These are phyloP conservation scores for Fragum whitleyi DNA, from an alignment of 2,888 invertebrate species.

Conservation along the genomic window DNA sequence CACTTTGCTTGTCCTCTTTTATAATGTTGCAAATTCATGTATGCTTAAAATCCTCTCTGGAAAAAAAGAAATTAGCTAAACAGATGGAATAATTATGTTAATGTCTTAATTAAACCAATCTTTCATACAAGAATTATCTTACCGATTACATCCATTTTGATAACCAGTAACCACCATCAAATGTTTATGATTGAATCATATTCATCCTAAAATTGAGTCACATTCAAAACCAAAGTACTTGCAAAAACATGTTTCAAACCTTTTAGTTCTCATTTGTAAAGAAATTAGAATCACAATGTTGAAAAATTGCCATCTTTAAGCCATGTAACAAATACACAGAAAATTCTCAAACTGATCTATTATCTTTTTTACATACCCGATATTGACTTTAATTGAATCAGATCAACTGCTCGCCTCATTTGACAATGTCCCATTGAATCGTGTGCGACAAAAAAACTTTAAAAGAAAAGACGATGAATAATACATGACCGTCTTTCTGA, in stretches of 20 bases:
- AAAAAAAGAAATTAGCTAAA: no score
- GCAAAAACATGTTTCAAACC: constrained; percentile 1
- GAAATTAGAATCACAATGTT: constrained; percentile 23
- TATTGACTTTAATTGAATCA: constrained; percentile 39
- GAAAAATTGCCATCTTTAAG: constrained; percentile 1
- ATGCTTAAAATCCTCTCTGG: no score
- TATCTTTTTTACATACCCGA: constrained; percentile 36
- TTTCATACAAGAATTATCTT: no score
- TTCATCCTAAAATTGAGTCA: neutral
- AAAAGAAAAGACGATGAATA: constrained; percentile 37
- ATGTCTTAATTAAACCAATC: no score
- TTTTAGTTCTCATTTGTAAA: neutral
- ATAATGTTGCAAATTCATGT: no score
- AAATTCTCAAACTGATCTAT: constrained; percentile 18
- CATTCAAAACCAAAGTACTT: neutral
- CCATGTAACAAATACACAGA: constrained; percentile 26
- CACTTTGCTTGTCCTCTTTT: no score
- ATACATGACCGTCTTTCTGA: constrained; percentile 14
- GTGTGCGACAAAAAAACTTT: constrained; percentile 31
- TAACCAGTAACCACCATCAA: neutral
- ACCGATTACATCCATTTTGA: neutral
- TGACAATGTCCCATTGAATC: constrained; percentile 39
- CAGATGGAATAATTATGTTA: no score
- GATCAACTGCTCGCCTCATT: constrained; percentile 17
- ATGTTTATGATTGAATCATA: no score